Base-by-base conservation (phyloP, 1,140 invertebrate genomes). In the Bombus vancouverensis region DNA sequence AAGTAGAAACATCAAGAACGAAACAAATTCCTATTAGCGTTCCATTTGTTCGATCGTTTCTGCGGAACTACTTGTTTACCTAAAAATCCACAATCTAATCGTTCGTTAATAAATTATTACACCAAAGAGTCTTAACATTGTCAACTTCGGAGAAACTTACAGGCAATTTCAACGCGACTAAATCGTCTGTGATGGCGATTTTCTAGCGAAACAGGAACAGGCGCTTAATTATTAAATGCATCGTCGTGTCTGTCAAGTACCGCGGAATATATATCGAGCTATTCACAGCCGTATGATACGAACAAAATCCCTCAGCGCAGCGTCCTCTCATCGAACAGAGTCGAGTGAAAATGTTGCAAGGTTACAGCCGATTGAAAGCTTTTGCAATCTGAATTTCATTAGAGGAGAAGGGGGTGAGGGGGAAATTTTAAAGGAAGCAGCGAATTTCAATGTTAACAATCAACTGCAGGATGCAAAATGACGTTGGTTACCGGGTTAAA, bases 181-280 rank as follows among this genome's bases (percentile, higher is more conserved):
- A 53, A 53, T 53, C 47, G 76, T 32, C 42, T 5, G n/a, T 18
- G 39, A 79, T 79, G 25, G 9, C 25, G 77, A 68, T 42, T 53
- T 68, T 25, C 42, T 10, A 37, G 13, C 62, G 65, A 47, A 70
- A 44, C n/a, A 47, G 77, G 62, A 32, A 44, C 91, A 87, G 80
- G 82, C 85, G 89, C 90, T 93, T 93, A 92, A 93, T 93, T 93
- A 92, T 93, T 93, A 92, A 93, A 93, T 92, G 92, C 89, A 91
- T 91, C 91, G 84, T 85, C 85, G 87, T 85, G 81, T 81, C 81
- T 83, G 66, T 81, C 65, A 81, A 53, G 18, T 82, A 73, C 70
- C 76, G 66, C 70, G 28, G 39, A 59, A 62, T 66, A 75, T 70
- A 62, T n/a, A 13, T 62, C 74, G 59, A 34, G 34, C 37, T 39